Percentiles rank a stretch among this genome's conserved stretches.
phyloP scores from a whole-genome alignment of 2,113 vertebrate species.

The Madoqua kirkii region DNA sequence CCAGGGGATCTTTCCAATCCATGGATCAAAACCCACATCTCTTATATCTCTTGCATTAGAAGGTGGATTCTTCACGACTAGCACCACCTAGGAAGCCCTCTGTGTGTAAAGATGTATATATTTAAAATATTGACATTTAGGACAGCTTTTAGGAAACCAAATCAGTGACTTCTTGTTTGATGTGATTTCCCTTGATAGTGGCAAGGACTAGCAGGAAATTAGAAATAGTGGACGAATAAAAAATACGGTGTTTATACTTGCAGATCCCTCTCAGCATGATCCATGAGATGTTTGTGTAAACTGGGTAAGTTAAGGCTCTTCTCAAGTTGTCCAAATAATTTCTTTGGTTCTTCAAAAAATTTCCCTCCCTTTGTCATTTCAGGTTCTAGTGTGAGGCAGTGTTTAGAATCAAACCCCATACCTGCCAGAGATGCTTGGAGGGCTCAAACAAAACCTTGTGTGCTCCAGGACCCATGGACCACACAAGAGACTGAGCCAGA shows the following conservation, averaged over 20 bases:
- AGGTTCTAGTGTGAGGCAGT: background rate
- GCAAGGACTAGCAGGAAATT: background rate
- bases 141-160: background rate
- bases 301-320: background rate
- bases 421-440: background rate
- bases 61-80: background rate
- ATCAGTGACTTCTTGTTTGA: background rate
- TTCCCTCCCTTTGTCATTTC: background rate
- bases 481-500: background rate
- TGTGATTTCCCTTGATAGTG: background rate
- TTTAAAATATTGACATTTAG: background rate
- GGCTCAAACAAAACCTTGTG: background rate
- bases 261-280: background rate
- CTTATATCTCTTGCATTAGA: background rate
- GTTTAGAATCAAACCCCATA: background rate
- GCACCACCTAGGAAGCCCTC: background rate
- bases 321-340: background rate
- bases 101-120: background rate
- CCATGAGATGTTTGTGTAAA: background rate
- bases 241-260: background rate
- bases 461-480: background rate
- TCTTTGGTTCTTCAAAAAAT: background rate
- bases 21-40: background rate
- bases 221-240: background rate
- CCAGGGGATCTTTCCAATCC: background rate